Evolutionary conservation across 2,888 invertebrate species (phyloP), one percentile per base, ranked within the genome.

Genomic region (Pammene aurita): DNA sequence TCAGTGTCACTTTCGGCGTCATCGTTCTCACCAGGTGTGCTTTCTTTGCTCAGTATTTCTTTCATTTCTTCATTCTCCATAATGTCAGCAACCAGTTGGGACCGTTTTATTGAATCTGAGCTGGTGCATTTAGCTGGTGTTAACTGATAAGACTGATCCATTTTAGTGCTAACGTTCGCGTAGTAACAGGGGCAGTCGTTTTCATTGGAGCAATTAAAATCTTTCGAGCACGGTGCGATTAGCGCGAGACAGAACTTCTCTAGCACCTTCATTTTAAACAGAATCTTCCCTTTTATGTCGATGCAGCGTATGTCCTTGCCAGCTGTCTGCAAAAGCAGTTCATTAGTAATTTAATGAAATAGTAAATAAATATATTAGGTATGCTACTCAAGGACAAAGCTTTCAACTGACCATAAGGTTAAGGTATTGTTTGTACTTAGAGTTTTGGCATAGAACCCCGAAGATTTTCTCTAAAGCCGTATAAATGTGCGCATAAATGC

Each of bases 391-490:
- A 63, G 34, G 4, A 44, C n/a, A 44, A 14, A 4, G n/a, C 18
- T 35, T 18, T 54, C 11, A 44, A 68, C 68, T 38, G n/a, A 92
- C 92, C 85, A 92, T 76, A 69, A 89, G 74, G 73, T 84, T 83
- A 66, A 92, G 80, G 76, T 91, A 92, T 42, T 86, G 78, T 68
- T 82, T 88, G 67, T 92, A 92, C 73, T 89, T 90, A 9, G 81
- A 83, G 73, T 92, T 92, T 80, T 92, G 89, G 66, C 87, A 86
- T 56, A 92, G 77, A 16, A 82, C 81, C 26, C 76, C 88, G 78
- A 88, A 90, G 78, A 92, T 92, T 80, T 90, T 90, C 74, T 87
- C 92, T 61, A 92, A 73, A n/a, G 90, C 90, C 18, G 92, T 92
- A 70, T 88, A 89, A 70, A 92, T 90, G 71, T 91, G 86, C 11